Percentiles rank a stretch among this genome's conserved stretches.
Evolutionary conservation across 2,888 invertebrate species (phyloP).

Genomic region (Dryobota labecula): DNA sequence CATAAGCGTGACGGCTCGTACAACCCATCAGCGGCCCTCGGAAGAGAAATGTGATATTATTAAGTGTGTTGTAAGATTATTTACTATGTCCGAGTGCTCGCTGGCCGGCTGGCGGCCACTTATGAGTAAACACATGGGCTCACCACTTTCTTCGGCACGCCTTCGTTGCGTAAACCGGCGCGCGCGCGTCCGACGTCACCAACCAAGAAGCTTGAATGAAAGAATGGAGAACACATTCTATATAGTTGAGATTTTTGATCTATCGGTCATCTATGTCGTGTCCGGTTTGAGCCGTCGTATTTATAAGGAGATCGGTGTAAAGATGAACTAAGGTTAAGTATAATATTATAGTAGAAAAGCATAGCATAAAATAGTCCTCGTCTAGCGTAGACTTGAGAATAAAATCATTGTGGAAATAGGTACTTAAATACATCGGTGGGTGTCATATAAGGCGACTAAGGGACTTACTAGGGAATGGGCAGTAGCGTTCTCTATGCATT

Average conservation of each 20-base stretch:
- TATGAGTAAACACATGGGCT: slow-evolving; percentile 57
- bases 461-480: too few relatives aligned
- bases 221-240: slow-evolving; percentile 26
- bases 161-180: slow-evolving; percentile 57
- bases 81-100: slow-evolving; percentile 41
- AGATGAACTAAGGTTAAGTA: not conserved
- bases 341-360: not conserved
- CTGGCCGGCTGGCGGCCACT: slow-evolving; percentile 24
- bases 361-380: not conserved
- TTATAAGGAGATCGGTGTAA: not conserved
- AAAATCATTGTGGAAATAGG: too few relatives aligned
- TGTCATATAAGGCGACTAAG: too few relatives aligned
- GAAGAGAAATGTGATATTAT: slow-evolving; percentile 61
- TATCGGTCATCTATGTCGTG: not conserved
- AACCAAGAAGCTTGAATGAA: slow-evolving; percentile 29
- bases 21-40: slow-evolving; percentile 16
- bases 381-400: not conserved
- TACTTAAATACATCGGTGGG: not conserved
- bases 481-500: too few relatives aligned
- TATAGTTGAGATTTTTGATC: slow-evolving; percentile 11
- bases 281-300: slow-evolving; percentile 32
- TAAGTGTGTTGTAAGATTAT: slow-evolving; percentile 54
- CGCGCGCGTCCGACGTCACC: slow-evolving; percentile 35
- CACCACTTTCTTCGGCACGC: slow-evolving; percentile 69
- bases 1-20: slow-evolving; percentile 15